These are phyloP conservation scores for Ophraella communa DNA, from an alignment of 2,888 invertebrate species.

Conservation along the genomic window DNA sequence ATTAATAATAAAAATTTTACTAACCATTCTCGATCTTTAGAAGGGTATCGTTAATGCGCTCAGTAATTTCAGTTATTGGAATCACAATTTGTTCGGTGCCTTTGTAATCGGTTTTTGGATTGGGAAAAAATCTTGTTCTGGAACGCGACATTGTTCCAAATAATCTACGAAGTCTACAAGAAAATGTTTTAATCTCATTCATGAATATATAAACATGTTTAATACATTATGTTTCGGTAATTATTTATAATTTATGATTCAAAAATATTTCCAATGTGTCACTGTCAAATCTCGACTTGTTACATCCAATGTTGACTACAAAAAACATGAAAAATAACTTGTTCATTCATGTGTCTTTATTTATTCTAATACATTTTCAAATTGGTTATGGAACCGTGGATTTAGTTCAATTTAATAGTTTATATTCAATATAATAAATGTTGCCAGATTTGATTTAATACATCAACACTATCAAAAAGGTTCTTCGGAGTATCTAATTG, in stretches of 20 bases:
- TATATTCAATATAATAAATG: too few species aligned
- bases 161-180: slow-evolving; percentile 20
- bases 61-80: slow-evolving; percentile 34
- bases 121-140: slow-evolving; percentile 42
- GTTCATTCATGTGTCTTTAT: too few species aligned
- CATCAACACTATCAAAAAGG: too few species aligned
- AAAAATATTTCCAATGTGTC: not conserved
- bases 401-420: too few species aligned
- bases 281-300: not conserved
- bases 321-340: too few species aligned
- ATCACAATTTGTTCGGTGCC: slow-evolving; percentile 28
- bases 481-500: too few species aligned
- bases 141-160: slow-evolving; percentile 26
- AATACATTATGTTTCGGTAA: not conserved
- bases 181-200: slow-evolving; percentile 13
- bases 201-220: not conserved
- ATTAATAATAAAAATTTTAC: too few species aligned
- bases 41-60: slow-evolving; percentile 39
- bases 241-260: not conserved
- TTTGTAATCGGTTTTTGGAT: slow-evolving; percentile 43
- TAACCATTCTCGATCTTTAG: slow-evolving; percentile 46
- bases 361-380: too few species aligned
- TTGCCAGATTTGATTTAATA: too few species aligned
- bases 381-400: too few species aligned
- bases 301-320: too few species aligned